Conservation (phyloP, 2,113 vertebrate genomes). For the Melanostigma gelatinosum region DNA sequence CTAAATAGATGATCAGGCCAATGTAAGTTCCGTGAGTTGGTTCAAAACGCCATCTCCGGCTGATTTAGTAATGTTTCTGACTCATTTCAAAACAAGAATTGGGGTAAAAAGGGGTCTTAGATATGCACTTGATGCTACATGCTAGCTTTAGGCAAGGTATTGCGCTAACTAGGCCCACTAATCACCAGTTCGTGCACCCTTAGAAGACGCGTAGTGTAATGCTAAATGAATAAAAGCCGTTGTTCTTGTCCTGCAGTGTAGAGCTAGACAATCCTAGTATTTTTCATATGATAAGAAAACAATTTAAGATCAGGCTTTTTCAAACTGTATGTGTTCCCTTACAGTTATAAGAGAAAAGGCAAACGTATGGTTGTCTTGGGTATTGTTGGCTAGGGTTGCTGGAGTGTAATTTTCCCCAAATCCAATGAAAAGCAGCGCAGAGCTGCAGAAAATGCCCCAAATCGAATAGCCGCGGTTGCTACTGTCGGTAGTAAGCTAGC, state of each 20-base stretch:
- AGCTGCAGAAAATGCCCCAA: not conserved
- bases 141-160: not conserved
- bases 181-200: not conserved
- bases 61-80: not conserved
- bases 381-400: not conserved
- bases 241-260: not conserved
- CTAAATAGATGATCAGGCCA: slow-evolving; percentile 1
- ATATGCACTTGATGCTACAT: not conserved
- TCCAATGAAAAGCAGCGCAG: not conserved
- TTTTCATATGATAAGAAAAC: not conserved
- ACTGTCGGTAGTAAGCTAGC: not conserved
- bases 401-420: not conserved
- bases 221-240: not conserved
- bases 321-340: not conserved
- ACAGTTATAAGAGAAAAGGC: not conserved
- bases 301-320: not conserved
- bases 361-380: not conserved
- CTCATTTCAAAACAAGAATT: not conserved
- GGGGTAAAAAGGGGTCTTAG: not conserved
- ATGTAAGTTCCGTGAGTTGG: not conserved
- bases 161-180: not conserved
- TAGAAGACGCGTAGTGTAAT: not conserved
- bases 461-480: not conserved
- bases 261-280: not conserved
- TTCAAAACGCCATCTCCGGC: not conserved